Evolutionary conservation across 2,797 vertebrate species (phyloP), one percentile per base, ranked within the genome.

Genomic region (Gambusia yucatana): DNA sequence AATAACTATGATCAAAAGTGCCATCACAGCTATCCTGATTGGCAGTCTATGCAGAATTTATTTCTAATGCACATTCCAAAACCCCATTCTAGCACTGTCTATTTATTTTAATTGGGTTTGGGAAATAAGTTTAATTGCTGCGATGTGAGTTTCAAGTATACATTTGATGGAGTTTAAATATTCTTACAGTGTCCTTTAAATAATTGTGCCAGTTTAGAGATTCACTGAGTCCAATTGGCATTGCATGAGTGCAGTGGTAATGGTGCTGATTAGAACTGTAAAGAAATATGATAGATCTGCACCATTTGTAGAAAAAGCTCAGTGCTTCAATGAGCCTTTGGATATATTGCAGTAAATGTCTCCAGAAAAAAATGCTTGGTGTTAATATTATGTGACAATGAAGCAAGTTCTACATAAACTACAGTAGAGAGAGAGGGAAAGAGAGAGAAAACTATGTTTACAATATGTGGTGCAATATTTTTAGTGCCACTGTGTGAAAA

Each of bases 111-210:
- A 93, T 91, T 87, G 82, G 87, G 74, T 81, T 88, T 82, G 72
- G 88, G 84, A 92, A 92, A 90, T 89, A 85, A 85, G 84, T 76
- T 86, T 93, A 94, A 94, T 94, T 93, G 92, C 91, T 85, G 83
- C 81, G 80, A 90, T 87, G 86, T 71, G 86, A 91, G 87, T 88
- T 82, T 92, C 86, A 80, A 87, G 89, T 88, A 79, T 84, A 91
- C 91, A 89, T 93, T 85, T 93, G 83, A 93, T 90, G 86, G 88
- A 87, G 85, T 92, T 93, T 89, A 93, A 93, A 93, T 88, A 88
- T 91, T 91, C 77, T 90, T 86, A 91, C 92, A 87, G 74, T 88
- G 92, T 88, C 85, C 93, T 92, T 94, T 93, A 93, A 95, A 94
- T 95, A 95, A 94, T 87, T 91, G 75, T 77, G 85, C 83, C 82